phyloP scores from a whole-genome alignment of 2,113 vertebrate species.

The Bujurquina vittata region DNA sequence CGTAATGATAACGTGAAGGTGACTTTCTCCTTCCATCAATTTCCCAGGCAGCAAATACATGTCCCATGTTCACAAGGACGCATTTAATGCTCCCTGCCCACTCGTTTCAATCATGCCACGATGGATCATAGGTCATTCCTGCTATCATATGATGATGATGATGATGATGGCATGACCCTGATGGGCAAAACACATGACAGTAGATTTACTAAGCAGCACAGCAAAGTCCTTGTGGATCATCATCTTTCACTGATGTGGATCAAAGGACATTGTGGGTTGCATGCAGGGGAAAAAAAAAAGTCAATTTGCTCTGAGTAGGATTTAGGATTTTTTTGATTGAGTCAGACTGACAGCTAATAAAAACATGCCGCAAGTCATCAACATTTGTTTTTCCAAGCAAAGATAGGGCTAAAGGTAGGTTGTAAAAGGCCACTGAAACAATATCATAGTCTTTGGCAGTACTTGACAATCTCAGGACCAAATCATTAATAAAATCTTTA shows the following conservation, averaged over 20 bases:
- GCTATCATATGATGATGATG: conserved; percentile 44
- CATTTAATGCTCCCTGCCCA: conserved; percentile 46
- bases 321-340: background rate
- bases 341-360: background rate
- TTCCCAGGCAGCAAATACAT: conserved; percentile 43
- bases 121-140: conserved; percentile 39
- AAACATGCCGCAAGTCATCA: background rate
- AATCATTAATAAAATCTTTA: background rate
- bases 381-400: background rate
- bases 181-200: conserved; percentile 37
- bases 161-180: conserved; percentile 61
- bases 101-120: conserved; percentile 50
- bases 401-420: background rate
- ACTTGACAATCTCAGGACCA: background rate
- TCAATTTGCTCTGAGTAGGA: background rate
- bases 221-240: conserved; percentile 27
- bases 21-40: conserved; percentile 75
- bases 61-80: conserved; percentile 61
- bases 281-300: background rate
- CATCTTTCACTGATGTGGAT: conserved; percentile 29
- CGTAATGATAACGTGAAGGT: conserved; percentile 72
- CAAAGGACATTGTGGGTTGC: conserved; percentile 11
- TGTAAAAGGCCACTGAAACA: background rate
- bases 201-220: conserved; percentile 40
- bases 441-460: background rate